Percentiles rank a stretch among this genome's conserved stretches.
These are phyloP conservation scores for Mellilla xanthometata DNA, from an alignment of 2,888 invertebrate species.

Conservation along the genomic window DNA sequence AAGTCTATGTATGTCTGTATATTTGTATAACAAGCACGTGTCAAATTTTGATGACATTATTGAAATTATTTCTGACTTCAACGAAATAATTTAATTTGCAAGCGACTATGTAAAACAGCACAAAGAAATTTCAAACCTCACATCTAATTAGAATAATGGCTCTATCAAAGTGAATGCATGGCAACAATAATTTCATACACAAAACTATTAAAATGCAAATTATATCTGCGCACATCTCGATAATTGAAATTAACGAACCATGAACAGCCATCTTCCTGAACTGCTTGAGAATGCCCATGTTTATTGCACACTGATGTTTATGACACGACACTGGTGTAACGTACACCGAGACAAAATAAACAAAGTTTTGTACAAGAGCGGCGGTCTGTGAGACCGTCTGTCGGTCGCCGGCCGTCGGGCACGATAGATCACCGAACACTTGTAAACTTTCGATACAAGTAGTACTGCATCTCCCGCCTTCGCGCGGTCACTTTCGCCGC, in stretches of 20 bases:
- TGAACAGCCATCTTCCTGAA: conserved; percentile 69
- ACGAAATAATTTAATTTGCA: too few relatives aligned
- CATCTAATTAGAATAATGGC: conserved; percentile 3
- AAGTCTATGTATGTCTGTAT: too few relatives aligned
- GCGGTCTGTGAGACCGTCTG: conserved; percentile 20
- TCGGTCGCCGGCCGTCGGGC: conserved; percentile 44
- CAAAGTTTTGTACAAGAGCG: neutral
- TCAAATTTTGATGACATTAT: too few relatives aligned
- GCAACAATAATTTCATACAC: conserved; percentile 1
- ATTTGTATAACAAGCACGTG: too few relatives aligned
- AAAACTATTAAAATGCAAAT: conserved; percentile 8
- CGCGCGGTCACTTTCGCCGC: conserved; percentile 36
- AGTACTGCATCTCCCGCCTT: conserved; percentile 60
- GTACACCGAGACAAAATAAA: neutral
- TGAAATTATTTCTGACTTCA: too few relatives aligned
- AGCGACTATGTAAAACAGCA: neutral
- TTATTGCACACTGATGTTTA: conserved; percentile 11
- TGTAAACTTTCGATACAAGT: conserved; percentile 34
- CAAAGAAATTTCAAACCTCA: neutral
- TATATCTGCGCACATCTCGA: conserved; percentile 7
- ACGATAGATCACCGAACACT: conserved; percentile 47
- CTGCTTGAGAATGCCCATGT: conserved; percentile 75
- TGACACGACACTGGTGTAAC: conserved; percentile 21
- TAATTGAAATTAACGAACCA: conserved; percentile 50
- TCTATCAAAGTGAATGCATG: conserved; percentile 1